A percentile compares a stretch with the other conserved stretches of the same genome.
These are phyloP conservation scores for Proales similis DNA, from an alignment of 1,140 invertebrate species.

Conservation along the genomic window DNA sequence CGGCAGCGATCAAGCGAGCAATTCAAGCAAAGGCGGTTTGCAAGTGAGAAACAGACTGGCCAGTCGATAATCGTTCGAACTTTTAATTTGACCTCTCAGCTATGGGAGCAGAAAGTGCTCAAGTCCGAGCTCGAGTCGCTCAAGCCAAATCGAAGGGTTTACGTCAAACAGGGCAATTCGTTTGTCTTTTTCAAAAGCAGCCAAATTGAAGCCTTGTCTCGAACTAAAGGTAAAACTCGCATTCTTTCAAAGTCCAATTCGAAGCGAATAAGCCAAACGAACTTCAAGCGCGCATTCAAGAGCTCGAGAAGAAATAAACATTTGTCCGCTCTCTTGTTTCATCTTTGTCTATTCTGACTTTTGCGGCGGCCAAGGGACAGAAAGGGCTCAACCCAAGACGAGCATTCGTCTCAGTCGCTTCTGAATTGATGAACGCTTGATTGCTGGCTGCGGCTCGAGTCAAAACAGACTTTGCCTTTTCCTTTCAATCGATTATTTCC, in stretches of 20 bases:
- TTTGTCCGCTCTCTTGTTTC: conserved; percentile 20
- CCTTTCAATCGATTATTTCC: no score
- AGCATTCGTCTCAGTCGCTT: no score
- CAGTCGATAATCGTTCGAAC: background rate
- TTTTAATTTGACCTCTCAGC: background rate
- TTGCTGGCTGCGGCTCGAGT: no score
- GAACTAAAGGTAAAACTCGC: conserved; percentile 11
- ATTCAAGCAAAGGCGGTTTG: no score
- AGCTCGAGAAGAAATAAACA: no score
- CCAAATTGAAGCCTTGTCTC: background rate
- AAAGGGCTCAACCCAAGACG: no score
- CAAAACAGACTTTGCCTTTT: no score
- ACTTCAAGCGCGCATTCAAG: conserved; percentile 10
- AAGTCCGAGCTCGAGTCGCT: conserved; percentile 27
- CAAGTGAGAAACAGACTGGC: no score
- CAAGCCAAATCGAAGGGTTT: conserved; percentile 17
- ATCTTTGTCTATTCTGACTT: background rate
- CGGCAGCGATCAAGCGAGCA: no score
- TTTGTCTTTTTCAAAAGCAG: conserved; percentile 25
- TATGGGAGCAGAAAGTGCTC: conserved; percentile 22
- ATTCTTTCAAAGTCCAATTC: conserved; percentile 12
- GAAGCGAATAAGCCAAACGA: conserved; percentile 8
- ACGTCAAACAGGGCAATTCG: background rate
- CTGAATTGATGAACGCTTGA: no score
- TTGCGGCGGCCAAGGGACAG: no score